Evolutionary conservation across 1,140 invertebrate genomes (phyloP).

Genomic region (Penaeus indicus): DNA sequence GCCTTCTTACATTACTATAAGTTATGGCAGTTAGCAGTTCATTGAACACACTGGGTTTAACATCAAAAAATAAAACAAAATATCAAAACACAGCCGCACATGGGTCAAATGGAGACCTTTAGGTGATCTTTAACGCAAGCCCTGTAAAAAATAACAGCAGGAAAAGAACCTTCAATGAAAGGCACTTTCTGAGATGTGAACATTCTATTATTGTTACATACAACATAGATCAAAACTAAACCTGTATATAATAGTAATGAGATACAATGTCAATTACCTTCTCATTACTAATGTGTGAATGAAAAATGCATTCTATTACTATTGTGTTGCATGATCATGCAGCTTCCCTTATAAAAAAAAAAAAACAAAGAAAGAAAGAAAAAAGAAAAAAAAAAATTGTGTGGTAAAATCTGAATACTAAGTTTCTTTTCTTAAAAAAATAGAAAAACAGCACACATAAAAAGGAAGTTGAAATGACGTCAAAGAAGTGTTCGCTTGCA

Average conservation of each 20-base stretch:
- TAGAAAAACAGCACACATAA: too few relatives aligned
- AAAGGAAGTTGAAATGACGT: too few relatives aligned
- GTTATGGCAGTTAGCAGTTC: conserved; percentile 62
- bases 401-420: too few relatives aligned
- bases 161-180: not conserved
- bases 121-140: conserved; percentile 37
- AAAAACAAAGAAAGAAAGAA: too few relatives aligned
- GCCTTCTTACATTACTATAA: conserved; percentile 47
- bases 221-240: conserved; percentile 8
- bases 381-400: too few relatives aligned
- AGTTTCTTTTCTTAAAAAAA: too few relatives aligned
- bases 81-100: conserved; percentile 46
- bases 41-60: conserved; percentile 55
- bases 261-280: not conserved
- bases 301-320: not conserved
- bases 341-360: too few relatives aligned
- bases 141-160: not conserved
- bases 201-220: not conserved
- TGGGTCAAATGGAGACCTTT: conserved; percentile 29
- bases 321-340: too few relatives aligned
- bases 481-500: too few relatives aligned
- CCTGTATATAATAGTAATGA: not conserved
- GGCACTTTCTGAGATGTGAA: not conserved
- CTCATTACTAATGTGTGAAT: not conserved
- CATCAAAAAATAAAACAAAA: conserved; percentile 51